Evolutionary conservation across 2,888 invertebrate species (phyloP).

Genomic region (Nomada fucata): DNA sequence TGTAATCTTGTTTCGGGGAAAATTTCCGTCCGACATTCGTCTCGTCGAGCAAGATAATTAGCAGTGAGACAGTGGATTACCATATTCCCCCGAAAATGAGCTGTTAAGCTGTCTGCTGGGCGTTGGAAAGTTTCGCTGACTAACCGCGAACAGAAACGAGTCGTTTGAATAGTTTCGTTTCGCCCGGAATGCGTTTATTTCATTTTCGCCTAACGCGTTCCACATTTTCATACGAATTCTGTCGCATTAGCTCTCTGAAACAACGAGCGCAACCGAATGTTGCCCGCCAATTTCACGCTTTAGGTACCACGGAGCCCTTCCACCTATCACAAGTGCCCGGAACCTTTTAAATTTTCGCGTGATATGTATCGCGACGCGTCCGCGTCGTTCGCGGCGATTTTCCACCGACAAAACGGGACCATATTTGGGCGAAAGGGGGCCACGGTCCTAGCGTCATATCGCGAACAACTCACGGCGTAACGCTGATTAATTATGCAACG

Average conservation of each 20-base stretch:
- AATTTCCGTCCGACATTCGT: conserved; percentile 2
- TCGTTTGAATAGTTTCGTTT: conserved; percentile 30
- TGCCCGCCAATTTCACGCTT: neutral
- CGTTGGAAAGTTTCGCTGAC: neutral
- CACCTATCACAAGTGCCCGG: neutral
- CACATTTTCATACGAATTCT: conserved; percentile 7
- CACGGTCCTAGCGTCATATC: neutral
- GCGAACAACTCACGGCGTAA: conserved; percentile 7
- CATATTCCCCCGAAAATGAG: conserved; percentile 11
- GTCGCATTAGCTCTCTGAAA: neutral
- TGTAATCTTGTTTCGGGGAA: neutral
- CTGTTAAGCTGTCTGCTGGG: neutral
- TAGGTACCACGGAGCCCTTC: neutral
- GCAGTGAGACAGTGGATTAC: neutral
- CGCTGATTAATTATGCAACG: conserved; percentile 49
- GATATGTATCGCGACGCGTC: neutral
- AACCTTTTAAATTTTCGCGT: neutral
- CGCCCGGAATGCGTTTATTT: conserved; percentile 17
- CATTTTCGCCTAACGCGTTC: conserved; percentile 15
- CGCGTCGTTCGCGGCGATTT: neutral
- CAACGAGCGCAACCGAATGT: neutral
- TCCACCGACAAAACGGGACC: neutral
- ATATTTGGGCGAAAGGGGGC: no score
- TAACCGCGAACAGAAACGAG: neutral
- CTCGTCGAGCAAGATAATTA: neutral